Percentiles rank a stretch among this genome's conserved stretches.
Conservation (phyloP, 2,888 invertebrate genomes). For the Chloromyia formosa region DNA sequence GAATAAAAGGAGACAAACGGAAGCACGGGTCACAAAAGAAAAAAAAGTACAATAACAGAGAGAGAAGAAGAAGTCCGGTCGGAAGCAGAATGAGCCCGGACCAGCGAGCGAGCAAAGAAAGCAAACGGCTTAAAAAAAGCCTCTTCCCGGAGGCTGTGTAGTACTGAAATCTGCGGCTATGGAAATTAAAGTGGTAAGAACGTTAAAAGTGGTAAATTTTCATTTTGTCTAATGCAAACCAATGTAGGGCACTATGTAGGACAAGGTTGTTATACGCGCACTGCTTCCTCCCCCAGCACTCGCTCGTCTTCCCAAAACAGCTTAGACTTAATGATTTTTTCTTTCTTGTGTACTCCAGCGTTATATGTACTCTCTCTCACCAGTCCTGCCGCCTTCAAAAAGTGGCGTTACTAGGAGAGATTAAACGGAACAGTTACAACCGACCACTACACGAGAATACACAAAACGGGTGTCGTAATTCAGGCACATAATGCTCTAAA, state of each 20-base stretch:
- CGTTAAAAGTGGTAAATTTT: slow-evolving; percentile 49
- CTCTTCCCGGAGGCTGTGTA: not conserved
- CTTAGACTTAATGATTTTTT: slow-evolving; percentile 22
- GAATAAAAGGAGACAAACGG: too few relatives aligned
- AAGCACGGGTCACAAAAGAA: too few relatives aligned
- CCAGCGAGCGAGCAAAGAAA: not conserved
- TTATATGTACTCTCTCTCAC: not conserved
- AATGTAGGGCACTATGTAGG: slow-evolving; percentile 8
- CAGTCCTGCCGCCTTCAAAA: too few relatives aligned
- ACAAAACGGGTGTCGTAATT: slow-evolving; percentile 4
- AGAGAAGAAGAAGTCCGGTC: not conserved
- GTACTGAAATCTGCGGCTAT: too few relatives aligned
- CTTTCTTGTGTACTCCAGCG: not conserved
- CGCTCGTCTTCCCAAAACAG: not conserved
- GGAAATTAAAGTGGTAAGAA: slow-evolving; percentile 47
- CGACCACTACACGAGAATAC: not conserved
- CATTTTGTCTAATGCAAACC: slow-evolving; percentile 44
- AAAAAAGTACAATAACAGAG: not conserved
- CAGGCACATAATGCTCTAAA: slow-evolving; percentile 8
- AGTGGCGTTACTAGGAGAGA: slow-evolving; percentile 10
- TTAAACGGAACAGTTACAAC: slow-evolving; percentile 13
- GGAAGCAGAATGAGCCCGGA: not conserved
- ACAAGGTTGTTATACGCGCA: not conserved
- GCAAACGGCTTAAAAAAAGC: not conserved
- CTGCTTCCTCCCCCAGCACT: not conserved